Percentiles rank a stretch among this genome's conserved stretches.
These are phyloP conservation scores for Corythornis vintsioides DNA, from an alignment of 2,113 vertebrate genomes.

Conservation along the genomic window DNA sequence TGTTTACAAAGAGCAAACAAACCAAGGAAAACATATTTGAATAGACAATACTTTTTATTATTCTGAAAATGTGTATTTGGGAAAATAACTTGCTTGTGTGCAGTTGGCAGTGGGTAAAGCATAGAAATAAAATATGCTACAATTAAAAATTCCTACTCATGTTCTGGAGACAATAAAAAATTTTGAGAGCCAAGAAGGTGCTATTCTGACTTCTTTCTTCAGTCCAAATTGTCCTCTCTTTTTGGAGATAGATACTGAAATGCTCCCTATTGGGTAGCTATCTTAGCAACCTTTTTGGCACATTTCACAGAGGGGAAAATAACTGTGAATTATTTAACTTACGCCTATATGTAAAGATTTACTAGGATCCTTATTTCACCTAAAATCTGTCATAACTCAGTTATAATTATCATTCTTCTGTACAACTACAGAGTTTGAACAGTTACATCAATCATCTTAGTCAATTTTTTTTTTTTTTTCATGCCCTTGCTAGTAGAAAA, in stretches of 20 bases:
- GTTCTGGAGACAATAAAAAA: not conserved
- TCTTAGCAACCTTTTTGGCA: not conserved
- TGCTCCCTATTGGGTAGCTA: not conserved
- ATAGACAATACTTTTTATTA: not conserved
- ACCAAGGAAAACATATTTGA: not conserved
- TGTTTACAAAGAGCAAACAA: not conserved
- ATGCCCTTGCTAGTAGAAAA: not conserved
- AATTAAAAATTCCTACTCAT: not conserved
- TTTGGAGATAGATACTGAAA: not conserved
- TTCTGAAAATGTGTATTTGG: not conserved
- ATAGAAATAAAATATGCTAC: not conserved
- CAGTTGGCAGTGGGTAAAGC: fast-evolving
- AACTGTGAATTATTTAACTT: not conserved
- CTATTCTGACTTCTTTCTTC: not conserved
- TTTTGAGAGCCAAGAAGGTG: not conserved
- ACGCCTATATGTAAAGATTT: not conserved
- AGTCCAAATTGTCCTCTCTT: fast-evolving
- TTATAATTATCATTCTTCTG: not conserved
- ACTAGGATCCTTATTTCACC: not conserved
- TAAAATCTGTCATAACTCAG: not conserved
- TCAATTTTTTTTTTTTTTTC: not conserved
- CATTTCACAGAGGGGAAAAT: not conserved
- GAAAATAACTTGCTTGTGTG: not conserved
- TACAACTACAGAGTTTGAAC: not conserved
- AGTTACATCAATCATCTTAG: not conserved